Conservation (phyloP, 1,140 invertebrate species). For the Pogonomyrmex californicus region DNA sequence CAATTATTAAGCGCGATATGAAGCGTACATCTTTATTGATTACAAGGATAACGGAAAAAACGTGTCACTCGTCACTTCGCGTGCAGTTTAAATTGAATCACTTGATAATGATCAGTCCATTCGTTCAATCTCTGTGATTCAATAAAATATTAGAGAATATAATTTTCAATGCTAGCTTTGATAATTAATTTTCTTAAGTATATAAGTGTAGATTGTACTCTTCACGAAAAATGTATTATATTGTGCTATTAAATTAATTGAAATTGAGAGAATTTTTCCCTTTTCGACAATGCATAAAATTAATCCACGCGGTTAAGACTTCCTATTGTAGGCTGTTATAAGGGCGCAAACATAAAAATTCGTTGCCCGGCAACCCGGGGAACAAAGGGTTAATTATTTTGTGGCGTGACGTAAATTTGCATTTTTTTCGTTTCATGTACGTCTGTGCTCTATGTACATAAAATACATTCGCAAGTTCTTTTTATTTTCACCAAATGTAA, state of each 20-base stretch:
- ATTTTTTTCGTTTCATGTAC: constrained; percentile 28
- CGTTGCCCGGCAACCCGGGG: neutral
- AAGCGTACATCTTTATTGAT: constrained; percentile 2
- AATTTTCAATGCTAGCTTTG: neutral
- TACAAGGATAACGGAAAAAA: neutral
- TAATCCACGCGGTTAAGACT: constrained; percentile 20
- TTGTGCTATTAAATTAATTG: neutral
- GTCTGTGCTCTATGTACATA: neutral
- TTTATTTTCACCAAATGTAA: constrained; percentile 10
- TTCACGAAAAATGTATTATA: neutral
- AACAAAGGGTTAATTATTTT: constrained; percentile 59
- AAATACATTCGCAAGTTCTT: constrained; percentile 16
- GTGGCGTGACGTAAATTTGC: constrained; percentile 30
- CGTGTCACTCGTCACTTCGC: neutral
- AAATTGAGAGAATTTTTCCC: neutral
- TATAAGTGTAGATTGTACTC: neutral
- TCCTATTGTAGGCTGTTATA: neutral
- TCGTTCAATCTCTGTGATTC: neutral
- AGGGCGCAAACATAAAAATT: constrained; percentile 42
- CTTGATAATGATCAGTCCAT: constrained; percentile 2
- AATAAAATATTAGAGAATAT: neutral
- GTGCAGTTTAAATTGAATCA: neutral
- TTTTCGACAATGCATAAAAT: neutral
- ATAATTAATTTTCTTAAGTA: neutral
- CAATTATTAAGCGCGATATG: constrained; percentile 28